phyloP scores from a whole-genome alignment of 2,888 invertebrate genomes.

The Cybosia mesomella region DNA sequence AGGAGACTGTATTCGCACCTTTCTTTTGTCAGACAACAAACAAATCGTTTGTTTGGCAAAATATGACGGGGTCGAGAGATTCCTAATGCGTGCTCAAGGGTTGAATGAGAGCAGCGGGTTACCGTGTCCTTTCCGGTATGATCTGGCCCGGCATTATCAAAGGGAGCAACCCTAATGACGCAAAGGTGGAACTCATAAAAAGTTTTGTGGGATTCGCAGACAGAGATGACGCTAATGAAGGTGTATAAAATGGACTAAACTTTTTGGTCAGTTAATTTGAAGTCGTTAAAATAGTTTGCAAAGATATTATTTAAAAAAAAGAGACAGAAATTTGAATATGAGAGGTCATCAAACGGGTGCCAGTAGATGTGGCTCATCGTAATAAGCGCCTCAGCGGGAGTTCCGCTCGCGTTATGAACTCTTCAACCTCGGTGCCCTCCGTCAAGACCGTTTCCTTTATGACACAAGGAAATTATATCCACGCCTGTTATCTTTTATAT shows the following conservation, averaged over 20 bases:
- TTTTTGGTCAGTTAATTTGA: constrained; percentile 20
- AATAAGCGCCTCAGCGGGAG: constrained; percentile 64
- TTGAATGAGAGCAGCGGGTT: constrained; percentile 82
- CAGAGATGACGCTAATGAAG: constrained; percentile 37
- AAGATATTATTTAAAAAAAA: constrained; percentile 31
- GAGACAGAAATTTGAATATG: constrained; percentile 38
- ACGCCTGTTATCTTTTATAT: constrained; percentile 63
- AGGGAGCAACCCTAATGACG: constrained; percentile 68
- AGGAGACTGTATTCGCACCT: constrained; percentile 75
- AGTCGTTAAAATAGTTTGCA: constrained; percentile 32
- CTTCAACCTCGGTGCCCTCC: constrained; percentile 70
- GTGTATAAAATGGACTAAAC: constrained; percentile 25
- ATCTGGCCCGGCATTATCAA: constrained; percentile 75
- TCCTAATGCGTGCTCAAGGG: constrained; percentile 79
- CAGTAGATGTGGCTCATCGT: constrained; percentile 49
- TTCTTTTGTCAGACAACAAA: constrained; percentile 84
- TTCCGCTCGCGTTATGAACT: constrained; percentile 66
- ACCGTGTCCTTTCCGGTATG: constrained; percentile 78
- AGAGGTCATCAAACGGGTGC: constrained; percentile 58
- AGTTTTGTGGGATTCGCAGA: constrained; percentile 50
- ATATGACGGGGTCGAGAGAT: constrained; percentile 74
- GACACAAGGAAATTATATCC: constrained; percentile 60
- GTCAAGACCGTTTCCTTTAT: constrained; percentile 68
- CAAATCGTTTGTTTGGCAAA: constrained; percentile 84
- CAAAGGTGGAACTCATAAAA: constrained; percentile 68